phyloP scores from a whole-genome alignment of 2,797 vertebrate genomes.

The Leucoraja ocellata region DNA sequence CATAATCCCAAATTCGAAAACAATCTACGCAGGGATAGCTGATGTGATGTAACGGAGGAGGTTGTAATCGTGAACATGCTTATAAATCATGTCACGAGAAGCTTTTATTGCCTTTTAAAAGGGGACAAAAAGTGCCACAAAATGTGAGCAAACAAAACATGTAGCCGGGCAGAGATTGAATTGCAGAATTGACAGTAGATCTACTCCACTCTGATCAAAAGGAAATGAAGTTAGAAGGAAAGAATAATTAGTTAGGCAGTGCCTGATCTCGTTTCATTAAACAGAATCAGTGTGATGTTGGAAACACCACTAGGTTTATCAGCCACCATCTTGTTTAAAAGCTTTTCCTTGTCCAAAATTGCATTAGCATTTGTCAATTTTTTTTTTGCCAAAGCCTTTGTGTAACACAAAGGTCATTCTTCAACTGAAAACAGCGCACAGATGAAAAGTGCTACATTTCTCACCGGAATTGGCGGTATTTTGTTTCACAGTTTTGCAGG shows the following conservation, averaged over 20 bases:
- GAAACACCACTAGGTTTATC: slow-evolving; percentile 40
- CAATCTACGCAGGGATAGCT: background rate
- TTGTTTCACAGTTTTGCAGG: background rate
- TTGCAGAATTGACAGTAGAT: background rate
- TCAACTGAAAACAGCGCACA: slow-evolving; percentile 6
- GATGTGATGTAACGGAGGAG: background rate
- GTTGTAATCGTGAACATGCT: background rate
- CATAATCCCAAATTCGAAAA: background rate
- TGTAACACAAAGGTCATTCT: background rate
- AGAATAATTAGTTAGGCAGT: background rate
- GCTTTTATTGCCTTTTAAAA: background rate
- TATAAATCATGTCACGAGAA: background rate
- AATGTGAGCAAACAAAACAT: background rate
- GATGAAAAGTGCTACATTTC: background rate
- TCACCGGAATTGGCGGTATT: background rate
- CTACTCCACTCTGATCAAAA: background rate
- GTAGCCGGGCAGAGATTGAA: background rate
- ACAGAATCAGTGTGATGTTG: slow-evolving; percentile 48
- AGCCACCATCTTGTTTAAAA: slow-evolving; percentile 42
- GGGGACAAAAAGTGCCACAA: background rate
- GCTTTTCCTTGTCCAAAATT: slow-evolving; percentile 41
- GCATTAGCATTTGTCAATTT: slow-evolving; percentile 32
- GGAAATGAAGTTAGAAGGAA: background rate
- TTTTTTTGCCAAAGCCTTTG: background rate
- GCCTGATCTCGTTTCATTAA: slow-evolving; percentile 39